These are phyloP conservation scores for Hirudo medicinalis DNA, from an alignment of 1,140 invertebrate species.

Conservation along the genomic window DNA sequence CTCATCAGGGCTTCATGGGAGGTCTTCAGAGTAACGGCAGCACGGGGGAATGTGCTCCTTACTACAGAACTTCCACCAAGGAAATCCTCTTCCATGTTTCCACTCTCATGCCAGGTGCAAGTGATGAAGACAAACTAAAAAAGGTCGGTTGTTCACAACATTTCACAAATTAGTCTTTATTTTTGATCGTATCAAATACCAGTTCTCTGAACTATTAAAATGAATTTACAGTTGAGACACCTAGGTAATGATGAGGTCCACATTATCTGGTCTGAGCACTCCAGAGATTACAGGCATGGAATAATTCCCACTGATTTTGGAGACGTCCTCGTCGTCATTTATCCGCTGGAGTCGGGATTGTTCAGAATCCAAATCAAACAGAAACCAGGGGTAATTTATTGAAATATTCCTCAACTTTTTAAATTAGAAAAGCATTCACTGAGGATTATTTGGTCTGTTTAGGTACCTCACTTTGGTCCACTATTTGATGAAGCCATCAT, in stretches of 20 bases:
- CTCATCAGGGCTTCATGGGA: constrained; percentile 87
- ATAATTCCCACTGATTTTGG: constrained; percentile 98
- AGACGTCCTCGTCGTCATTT: constrained; percentile 92
- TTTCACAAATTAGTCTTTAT: not conserved
- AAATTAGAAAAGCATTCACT: too few species aligned
- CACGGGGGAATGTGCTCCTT: constrained; percentile 81
- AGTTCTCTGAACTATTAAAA: not conserved
- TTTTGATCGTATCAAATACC: not conserved
- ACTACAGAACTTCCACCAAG: constrained; percentile 81
- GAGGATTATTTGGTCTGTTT: constrained; percentile 26
- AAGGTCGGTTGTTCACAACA: constrained; percentile 6
- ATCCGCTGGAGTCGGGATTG: constrained; percentile 64
- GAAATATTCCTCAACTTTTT: not conserved
- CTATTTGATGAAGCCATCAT: constrained; percentile 87
- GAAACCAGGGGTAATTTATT: constrained; percentile 60
- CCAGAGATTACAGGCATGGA: constrained; percentile 80
- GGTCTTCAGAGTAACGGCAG: constrained; percentile 79
- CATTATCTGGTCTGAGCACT: constrained; percentile 97
- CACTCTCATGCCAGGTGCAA: constrained; percentile 82
- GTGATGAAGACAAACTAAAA: constrained; percentile 20
- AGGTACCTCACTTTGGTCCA: constrained; percentile 88
- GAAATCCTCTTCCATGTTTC: constrained; percentile 91
- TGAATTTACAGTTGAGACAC: constrained; percentile 63
- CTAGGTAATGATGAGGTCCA: constrained; percentile 98
- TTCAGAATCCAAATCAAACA: constrained; percentile 68